Evolutionary conservation across 2,113 vertebrate species (phyloP).

Genomic region (Pterocles burchelli): DNA sequence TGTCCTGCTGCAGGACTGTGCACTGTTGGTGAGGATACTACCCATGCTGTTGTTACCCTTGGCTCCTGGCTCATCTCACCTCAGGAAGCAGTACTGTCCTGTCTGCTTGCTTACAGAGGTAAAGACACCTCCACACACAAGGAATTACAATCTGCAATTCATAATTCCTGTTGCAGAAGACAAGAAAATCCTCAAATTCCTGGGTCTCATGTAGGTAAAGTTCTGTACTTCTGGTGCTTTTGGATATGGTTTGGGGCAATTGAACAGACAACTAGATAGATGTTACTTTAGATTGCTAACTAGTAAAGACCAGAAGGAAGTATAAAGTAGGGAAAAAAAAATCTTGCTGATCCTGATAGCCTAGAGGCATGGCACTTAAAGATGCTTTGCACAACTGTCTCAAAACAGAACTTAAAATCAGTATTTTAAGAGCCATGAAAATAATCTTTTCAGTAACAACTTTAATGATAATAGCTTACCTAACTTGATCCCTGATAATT

Average conservation of each 20-base stretch:
- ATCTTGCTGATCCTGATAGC: not conserved
- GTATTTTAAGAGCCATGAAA: not conserved
- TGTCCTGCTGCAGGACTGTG: not conserved
- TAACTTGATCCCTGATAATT: not conserved
- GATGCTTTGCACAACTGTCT: not conserved
- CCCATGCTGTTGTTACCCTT: fast-evolving
- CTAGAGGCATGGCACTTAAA: fast-evolving
- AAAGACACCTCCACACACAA: fast-evolving
- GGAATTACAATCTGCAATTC: not conserved
- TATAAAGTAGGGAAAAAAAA: not conserved
- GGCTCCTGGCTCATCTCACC: fast-evolving
- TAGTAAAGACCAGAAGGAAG: not conserved
- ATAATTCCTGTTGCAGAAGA: not conserved
- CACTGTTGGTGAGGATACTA: fast-evolving
- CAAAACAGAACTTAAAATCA: not conserved
- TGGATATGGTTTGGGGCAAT: not conserved
- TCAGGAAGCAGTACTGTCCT: not conserved
- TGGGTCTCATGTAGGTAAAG: not conserved
- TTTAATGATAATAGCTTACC: not conserved
- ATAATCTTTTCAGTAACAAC: not conserved
- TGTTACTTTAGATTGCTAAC: not conserved
- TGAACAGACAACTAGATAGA: not conserved
- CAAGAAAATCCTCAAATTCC: not conserved
- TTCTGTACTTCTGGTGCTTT: not conserved
- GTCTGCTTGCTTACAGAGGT: fast-evolving